These are phyloP conservation scores for Trichopoda pennipes DNA, from an alignment of 2,888 invertebrate genomes.

Conservation along the genomic window DNA sequence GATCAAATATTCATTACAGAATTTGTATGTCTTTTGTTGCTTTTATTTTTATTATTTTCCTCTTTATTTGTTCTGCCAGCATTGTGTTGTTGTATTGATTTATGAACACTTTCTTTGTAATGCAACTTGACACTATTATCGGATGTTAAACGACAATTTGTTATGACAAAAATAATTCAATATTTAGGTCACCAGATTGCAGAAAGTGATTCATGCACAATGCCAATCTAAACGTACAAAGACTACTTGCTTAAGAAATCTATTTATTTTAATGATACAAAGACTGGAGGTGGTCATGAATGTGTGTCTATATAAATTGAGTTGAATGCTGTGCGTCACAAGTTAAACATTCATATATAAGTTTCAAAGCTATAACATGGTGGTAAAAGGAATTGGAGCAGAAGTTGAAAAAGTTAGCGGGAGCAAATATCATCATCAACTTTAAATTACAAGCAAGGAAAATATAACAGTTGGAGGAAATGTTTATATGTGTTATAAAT, in stretches of 20 bases:
- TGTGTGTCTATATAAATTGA: neutral
- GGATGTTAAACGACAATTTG: constrained; percentile 63
- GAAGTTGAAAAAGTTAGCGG: constrained; percentile 3
- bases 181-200: constrained; percentile 61
- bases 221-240: neutral
- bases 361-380: constrained; percentile 23
- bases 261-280: neutral
- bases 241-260: neutral
- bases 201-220: constrained; percentile 53
- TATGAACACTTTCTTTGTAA: constrained; percentile 65
- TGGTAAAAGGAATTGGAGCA: constrained; percentile 26
- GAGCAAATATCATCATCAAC: neutral
- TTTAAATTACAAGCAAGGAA: neutral
- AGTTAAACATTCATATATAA: constrained; percentile 20
- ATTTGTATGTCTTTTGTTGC: constrained; percentile 5
- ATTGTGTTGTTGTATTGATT: constrained; percentile 53
- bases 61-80: constrained; percentile 1
- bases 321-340: constrained; percentile 9
- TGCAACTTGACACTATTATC: constrained; percentile 64
- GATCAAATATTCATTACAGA: constrained; percentile 38
- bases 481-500: no score
- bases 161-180: constrained; percentile 62
- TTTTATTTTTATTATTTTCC: constrained; percentile 17
- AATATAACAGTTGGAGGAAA: no score
- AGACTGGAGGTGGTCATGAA: constrained; percentile 9